Evolutionary conservation across 2,888 invertebrate genomes (phyloP).

Genomic region (Polymixis lichenea): DNA sequence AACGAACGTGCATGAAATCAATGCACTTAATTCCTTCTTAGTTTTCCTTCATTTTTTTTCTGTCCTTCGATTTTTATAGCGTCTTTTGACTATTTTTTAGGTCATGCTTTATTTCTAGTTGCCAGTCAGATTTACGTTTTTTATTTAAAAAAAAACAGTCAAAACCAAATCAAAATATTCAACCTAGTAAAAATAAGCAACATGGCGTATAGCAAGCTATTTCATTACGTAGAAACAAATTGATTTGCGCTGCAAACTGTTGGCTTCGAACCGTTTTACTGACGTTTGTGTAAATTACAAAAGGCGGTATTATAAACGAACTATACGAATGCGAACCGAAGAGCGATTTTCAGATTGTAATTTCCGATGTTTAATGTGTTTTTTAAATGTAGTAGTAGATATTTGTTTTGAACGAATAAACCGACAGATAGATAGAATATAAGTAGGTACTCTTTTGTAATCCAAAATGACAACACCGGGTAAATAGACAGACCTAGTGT

Average conservation of each 20-base stretch:
- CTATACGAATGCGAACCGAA: constrained; percentile 56
- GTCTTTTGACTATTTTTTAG: too few relatives aligned
- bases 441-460: not conserved
- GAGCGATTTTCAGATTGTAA: constrained; percentile 63
- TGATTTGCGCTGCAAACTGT: constrained; percentile 73
- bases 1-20: not conserved
- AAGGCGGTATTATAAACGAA: constrained; percentile 66
- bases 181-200: constrained; percentile 3
- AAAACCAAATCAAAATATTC: constrained; percentile 1
- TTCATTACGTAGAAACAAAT: constrained; percentile 66
- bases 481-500: not conserved
- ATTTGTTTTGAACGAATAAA: not conserved
- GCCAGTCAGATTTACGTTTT: not conserved
- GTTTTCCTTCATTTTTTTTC: not conserved
- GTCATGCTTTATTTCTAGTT: not conserved
- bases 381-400: not conserved
- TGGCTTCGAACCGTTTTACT: constrained; percentile 71
- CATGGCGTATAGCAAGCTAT: constrained; percentile 7
- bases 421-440: not conserved
- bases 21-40: not conserved
- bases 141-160: not conserved
- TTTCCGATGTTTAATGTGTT: constrained; percentile 46
- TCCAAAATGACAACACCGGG: not conserved
- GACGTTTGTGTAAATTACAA: constrained; percentile 76
- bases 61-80: too few relatives aligned